Percentiles rank a stretch among this genome's conserved stretches.
These are phyloP conservation scores for Alligator mississippiensis DNA, from an alignment of 2,113 vertebrate species.

Conservation along the genomic window DNA sequence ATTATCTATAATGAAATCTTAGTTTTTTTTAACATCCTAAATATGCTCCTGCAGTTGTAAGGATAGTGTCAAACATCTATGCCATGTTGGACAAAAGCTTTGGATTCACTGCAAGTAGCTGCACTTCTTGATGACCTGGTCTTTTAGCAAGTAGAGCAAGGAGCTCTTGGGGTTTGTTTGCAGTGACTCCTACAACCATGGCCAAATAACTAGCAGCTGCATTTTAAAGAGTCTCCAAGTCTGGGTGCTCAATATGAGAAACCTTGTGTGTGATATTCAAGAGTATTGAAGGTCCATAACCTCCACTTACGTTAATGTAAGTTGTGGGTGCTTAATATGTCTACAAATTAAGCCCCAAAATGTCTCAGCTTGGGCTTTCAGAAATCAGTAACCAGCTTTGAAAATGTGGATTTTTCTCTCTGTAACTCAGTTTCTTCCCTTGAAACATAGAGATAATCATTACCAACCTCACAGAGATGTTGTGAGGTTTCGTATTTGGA, in stretches of 20 bases:
- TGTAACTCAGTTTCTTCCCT: neutral
- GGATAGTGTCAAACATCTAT: neutral
- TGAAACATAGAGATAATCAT: rapidly evolving
- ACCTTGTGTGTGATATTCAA: neutral
- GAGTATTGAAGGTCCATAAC: rapidly evolving
- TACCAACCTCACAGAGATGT: neutral
- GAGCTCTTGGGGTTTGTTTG: neutral
- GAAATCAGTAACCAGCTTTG: neutral
- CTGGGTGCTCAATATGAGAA: neutral
- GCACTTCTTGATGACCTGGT: neutral
- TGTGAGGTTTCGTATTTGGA: rapidly evolving
- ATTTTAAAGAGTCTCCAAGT: neutral
- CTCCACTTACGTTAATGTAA: neutral
- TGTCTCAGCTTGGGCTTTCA: neutral
- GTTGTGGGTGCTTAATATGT: rapidly evolving
- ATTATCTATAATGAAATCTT: neutral
- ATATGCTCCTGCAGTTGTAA: neutral
- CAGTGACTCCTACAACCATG: neutral
- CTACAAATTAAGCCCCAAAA: rapidly evolving
- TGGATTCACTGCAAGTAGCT: neutral
- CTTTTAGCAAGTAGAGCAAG: neutral
- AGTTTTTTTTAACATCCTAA: neutral
- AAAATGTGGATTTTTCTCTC: neutral
- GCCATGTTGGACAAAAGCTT: neutral
- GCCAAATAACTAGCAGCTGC: neutral